Conservation (phyloP, 2,113 vertebrate species). For the Aptenodytes patagonicus region DNA sequence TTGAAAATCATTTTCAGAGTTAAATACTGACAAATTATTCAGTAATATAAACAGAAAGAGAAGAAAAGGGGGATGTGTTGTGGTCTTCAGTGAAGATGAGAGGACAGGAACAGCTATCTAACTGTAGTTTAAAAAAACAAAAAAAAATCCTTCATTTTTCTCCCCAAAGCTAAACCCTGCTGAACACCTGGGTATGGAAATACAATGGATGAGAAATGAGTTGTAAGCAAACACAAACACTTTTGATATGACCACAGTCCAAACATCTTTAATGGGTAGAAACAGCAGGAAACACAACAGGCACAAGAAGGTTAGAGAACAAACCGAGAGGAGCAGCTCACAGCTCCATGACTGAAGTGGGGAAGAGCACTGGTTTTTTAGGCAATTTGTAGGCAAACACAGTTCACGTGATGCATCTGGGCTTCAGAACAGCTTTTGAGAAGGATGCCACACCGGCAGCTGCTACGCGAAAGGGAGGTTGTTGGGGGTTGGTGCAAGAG, state of each 20-base stretch:
- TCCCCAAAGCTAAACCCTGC: neutral
- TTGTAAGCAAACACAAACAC: neutral
- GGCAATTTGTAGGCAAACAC: neutral
- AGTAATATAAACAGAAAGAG: neutral
- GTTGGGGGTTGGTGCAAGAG: too few species aligned
- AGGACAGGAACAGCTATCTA: neutral
- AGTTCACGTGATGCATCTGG: rapidly evolving
- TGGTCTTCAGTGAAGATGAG: neutral
- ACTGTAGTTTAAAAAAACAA: neutral
- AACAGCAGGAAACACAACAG: too few species aligned
- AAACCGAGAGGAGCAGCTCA: rapidly evolving
- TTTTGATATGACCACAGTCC: too few species aligned
- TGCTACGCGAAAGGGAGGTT: rapidly evolving
- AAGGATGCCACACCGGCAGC: neutral
- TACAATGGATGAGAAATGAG: rapidly evolving
- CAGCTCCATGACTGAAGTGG: rapidly evolving
- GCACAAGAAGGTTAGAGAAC: neutral
- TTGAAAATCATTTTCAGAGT: neutral
- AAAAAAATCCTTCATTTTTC: neutral
- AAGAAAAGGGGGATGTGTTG: neutral
- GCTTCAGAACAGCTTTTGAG: neutral
- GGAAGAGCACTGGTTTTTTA: neutral
- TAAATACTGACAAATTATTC: neutral
- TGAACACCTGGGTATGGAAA: neutral
- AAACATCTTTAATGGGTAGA: neutral